Evolutionary conservation across 2,113 vertebrate genomes (phyloP), one percentile per base, ranked within the genome.

Genomic region (Dissostichus mawsoni): DNA sequence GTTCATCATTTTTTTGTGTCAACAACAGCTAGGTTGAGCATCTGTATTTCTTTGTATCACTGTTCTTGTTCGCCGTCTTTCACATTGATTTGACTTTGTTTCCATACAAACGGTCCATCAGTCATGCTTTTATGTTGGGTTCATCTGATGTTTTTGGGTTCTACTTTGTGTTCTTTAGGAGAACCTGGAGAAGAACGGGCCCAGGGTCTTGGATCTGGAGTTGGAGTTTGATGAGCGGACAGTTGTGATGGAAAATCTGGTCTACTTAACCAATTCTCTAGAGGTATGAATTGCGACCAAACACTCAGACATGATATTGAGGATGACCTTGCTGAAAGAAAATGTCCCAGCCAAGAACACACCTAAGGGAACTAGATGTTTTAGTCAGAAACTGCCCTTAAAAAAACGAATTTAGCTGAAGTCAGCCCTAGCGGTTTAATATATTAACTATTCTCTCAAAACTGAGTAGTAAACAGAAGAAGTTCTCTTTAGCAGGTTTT

Each of bases 261-360:
- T 98, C 57, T 99, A 99, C 66, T 65, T 99, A 81, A 99, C 97
- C 63, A 99, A 98, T 88, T 97, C 97, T 73, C 89, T 99, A 47
- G 98, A 99, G 96, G 98, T 98, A 79, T 41, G 86, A 92, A 83
- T 18, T 11, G 7, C 44, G 23, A 63, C 36, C 16, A 18, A 1
- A 52, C n/a, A 25, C 25, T 25, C 25, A 25, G 25, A 25, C 25
- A 9, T 18, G 1, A 45, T 12, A 29, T 56, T 47, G 29, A 65
- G 6, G 47, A n/a, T 25, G 5, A 48, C 45, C 36, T 29, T 2
- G 20, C 8, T 59, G 36, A 36, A 4, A n/a, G 41, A 56, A 50
- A 41, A 20, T 41, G 11, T 53, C 55, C 14, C 3, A 66, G 8
- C 52, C 23, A 18, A 50, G 48, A 56, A 59, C 36, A 20, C 4